Evolutionary conservation across 2,113 vertebrate genomes (phyloP), one percentile per base, ranked within the genome.

Genomic region (Panthera leo): DNA sequence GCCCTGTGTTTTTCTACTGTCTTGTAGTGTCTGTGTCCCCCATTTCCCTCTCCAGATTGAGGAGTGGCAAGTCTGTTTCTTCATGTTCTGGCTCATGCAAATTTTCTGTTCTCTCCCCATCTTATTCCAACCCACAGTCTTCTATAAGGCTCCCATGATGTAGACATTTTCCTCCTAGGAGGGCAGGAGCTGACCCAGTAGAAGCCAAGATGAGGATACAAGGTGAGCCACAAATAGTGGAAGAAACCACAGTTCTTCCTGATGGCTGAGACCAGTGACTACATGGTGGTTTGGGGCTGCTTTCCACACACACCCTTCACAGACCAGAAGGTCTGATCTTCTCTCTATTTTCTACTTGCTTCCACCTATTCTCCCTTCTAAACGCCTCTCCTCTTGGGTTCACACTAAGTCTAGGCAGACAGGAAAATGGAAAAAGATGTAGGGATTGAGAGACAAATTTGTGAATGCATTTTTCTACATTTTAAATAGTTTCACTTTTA

Each of bases 201-300:
- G 51, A 91, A 36, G 7, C 34, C 36, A 42, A 63, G 7, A 27
- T 12, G 15, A 85, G 45, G 36, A 53, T 71, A 13, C 2, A 3
- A 96, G 13, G 1, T 16, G 70, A 88, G 25, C 61, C 3, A 67
- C 1, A 5, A 34, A 36, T 85, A 19, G 23, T 51, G 79, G 71
- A 42, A 76, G n/a, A 73, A 84, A 51, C 29, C 95, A 83, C 39
- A 71, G 61, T 51, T 97, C 67, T 67, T 83, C 51, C 67, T 39
- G 7, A 1, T 16, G 80, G 29, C n/a, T 4, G 39, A 36, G 63
- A 21, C 36, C 31, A 21, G 8, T 0, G 0, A 75, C 34, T 23
- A 39, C 11, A 23, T 12, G 2, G 19, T 18, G 36, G 29, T 55
- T 51, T 51, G 42, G 27, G 51, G 29, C 29, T 21, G 45, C 53